Conservation (phyloP, 2,888 invertebrate genomes). For the Cremastobaeus sp. region DNA sequence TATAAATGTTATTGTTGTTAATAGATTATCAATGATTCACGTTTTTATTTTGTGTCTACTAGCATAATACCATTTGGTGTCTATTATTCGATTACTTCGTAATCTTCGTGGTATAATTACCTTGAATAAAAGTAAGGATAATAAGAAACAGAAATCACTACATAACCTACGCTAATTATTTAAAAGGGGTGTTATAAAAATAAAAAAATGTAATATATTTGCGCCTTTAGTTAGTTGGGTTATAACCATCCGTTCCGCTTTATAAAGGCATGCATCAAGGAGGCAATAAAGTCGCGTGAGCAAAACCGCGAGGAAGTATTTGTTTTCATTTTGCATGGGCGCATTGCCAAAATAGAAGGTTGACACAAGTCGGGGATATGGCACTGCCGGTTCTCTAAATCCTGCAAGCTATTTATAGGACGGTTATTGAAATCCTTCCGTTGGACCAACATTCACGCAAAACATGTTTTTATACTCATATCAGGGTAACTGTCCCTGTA, state of each 20-base stretch:
- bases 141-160: too few relatives aligned
- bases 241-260: constrained; percentile 75
- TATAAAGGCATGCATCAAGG: constrained; percentile 75
- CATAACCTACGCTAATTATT: constrained; percentile 5
- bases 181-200: constrained; percentile 36
- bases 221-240: constrained; percentile 67
- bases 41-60: too few relatives aligned
- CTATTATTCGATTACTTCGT: too few relatives aligned
- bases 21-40: too few relatives aligned
- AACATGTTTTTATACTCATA: constrained; percentile 65
- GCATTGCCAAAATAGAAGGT: constrained; percentile 70
- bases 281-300: constrained; percentile 69
- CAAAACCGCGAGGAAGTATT: constrained; percentile 70
- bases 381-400: constrained; percentile 55
- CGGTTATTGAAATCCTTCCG: constrained; percentile 74
- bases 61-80: too few relatives aligned
- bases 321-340: constrained; percentile 76
- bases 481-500: constrained; percentile 29
- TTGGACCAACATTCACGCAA: constrained; percentile 63
- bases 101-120: too few relatives aligned
- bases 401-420: constrained; percentile 73
- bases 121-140: too few relatives aligned
- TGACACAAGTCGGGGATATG: constrained; percentile 48
- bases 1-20: too few relatives aligned
- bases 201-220: constrained; percentile 50